These are phyloP conservation scores for Junco hyemalis DNA, from an alignment of 2,113 vertebrate species.

Conservation along the genomic window DNA sequence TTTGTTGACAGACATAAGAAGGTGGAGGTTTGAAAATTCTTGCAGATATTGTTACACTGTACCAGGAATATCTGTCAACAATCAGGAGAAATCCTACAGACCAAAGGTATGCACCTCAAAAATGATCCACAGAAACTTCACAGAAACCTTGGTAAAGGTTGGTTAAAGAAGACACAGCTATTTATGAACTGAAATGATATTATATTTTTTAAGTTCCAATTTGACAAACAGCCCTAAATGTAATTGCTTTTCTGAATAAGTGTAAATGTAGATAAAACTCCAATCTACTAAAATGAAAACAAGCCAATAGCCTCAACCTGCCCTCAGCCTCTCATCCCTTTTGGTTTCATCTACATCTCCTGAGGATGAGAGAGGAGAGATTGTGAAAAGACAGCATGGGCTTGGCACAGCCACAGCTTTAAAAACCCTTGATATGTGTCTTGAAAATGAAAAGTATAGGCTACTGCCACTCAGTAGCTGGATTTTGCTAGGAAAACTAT, in stretches of 20 bases:
- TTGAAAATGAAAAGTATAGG: neutral
- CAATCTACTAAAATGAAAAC: neutral
- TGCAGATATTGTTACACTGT: conserved; percentile 62
- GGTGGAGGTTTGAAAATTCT: conserved; percentile 48
- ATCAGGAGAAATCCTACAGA: conserved; percentile 40
- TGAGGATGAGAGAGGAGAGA: neutral
- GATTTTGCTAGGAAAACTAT: neutral
- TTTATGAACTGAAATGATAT: neutral
- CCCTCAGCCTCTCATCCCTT: neutral
- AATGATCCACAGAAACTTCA: neutral
- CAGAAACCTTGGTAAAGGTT: neutral
- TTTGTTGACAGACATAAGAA: conserved; percentile 56
- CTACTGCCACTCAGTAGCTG: neutral
- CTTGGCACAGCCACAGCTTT: neutral
- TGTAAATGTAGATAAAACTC: neutral
- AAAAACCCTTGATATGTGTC: neutral
- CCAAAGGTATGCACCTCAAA: neutral
- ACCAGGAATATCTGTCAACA: conserved; percentile 54
- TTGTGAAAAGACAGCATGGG: neutral
- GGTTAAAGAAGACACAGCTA: neutral
- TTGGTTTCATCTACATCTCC: neutral
- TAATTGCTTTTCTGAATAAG: neutral
- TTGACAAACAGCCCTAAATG: neutral
- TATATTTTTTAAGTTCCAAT: neutral
- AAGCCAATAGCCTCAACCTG: neutral